Conservation (phyloP, 35 echinoderm and acorn worm genomes). For the Heliocidaris erythrogramma region DNA sequence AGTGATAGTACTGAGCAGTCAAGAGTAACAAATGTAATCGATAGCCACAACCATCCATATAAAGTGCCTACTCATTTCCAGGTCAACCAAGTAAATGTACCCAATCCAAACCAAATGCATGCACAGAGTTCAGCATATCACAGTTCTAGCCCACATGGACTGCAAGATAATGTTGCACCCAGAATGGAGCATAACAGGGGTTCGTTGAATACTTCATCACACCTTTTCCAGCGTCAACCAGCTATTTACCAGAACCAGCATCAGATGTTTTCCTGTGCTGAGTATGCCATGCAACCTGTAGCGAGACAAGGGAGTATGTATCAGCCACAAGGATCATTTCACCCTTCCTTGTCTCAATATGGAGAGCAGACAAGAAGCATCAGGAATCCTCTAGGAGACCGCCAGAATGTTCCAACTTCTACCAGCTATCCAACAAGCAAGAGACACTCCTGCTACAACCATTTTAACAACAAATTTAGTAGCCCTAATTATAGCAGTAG, state of each 20-base stretch:
- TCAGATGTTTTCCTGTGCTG: background rate
- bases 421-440: background rate
- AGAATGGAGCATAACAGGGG: background rate
- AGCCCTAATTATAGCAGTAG: slow-evolving; percentile 35
- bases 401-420: background rate
- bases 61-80: background rate
- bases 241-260: background rate
- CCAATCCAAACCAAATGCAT: background rate
- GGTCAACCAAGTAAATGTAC: background rate
- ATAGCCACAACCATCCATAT: background rate
- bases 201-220: background rate
- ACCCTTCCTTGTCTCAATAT: background rate
- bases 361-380: background rate
- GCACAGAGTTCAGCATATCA: background rate
- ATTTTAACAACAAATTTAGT: slow-evolving; percentile 28
- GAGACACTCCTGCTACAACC: background rate
- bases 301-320: background rate
- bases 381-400: background rate
- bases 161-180: background rate
- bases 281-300: background rate
- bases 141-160: background rate
- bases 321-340: background rate
- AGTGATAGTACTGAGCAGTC: background rate
- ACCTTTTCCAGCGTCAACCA: background rate
- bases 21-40: background rate